phyloP scores from a whole-genome alignment of 1,140 invertebrate species.

The Temnothorax nylanderi region DNA sequence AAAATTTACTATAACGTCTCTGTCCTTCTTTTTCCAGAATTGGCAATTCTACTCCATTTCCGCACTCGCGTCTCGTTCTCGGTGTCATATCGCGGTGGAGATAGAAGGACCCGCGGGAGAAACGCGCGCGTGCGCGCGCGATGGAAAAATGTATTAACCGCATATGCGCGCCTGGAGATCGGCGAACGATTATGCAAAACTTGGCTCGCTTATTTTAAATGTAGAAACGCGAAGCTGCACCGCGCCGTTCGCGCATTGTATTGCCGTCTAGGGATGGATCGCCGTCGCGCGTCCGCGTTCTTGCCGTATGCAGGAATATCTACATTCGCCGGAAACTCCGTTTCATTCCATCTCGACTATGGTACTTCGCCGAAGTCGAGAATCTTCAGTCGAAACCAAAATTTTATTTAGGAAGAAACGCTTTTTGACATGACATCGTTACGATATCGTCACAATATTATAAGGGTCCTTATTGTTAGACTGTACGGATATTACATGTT shows the following conservation, averaged over 20 bases:
- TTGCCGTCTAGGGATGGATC: slow-evolving; percentile 60
- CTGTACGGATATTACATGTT: not conserved
- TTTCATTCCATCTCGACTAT: slow-evolving; percentile 37
- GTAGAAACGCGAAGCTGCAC: slow-evolving; percentile 68
- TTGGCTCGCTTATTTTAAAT: slow-evolving; percentile 70
- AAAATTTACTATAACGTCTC: slow-evolving; percentile 10
- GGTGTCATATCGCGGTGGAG: slow-evolving; percentile 38
- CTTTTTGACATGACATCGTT: slow-evolving; percentile 11
- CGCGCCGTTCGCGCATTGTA: slow-evolving; percentile 39
- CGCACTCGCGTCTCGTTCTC: slow-evolving; percentile 39
- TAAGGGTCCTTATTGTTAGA: not conserved
- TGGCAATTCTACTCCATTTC: slow-evolving; percentile 36
- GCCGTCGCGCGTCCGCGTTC: slow-evolving; percentile 7
- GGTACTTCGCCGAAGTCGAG: not conserved
- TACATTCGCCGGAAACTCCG: slow-evolving; percentile 34
- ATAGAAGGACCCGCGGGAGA: slow-evolving; percentile 42
- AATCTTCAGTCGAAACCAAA: slow-evolving; percentile 15
- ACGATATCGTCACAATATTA: not conserved
- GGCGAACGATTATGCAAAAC: slow-evolving; percentile 71
- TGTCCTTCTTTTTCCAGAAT: not conserved
- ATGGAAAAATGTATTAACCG: slow-evolving; percentile 64
- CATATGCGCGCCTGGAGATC: slow-evolving; percentile 63
- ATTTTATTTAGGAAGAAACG: slow-evolving; percentile 10
- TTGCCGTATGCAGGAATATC: not conserved
- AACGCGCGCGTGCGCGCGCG: slow-evolving; percentile 14